These are phyloP conservation scores for Bryconaethiops microstoma DNA, from an alignment of 2,797 vertebrate genomes.

Conservation along the genomic window DNA sequence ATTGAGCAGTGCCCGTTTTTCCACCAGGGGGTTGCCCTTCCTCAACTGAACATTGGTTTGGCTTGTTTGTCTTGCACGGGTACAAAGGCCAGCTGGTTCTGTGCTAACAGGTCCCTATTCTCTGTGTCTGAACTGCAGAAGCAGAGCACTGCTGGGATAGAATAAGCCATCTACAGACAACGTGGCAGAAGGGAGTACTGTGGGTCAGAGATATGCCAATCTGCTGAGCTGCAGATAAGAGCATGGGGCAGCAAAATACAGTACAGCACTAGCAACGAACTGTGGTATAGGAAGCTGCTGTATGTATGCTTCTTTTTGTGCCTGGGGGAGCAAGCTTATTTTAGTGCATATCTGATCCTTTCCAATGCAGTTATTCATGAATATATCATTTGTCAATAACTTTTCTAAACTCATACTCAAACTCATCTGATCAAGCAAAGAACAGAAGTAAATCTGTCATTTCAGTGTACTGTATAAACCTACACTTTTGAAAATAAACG, in stretches of 20 bases:
- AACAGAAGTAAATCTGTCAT: no score
- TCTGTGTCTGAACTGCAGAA: not conserved
- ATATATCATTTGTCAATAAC: no score
- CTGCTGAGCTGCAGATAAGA: not conserved
- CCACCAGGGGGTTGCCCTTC: not conserved
- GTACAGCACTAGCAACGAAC: not conserved
- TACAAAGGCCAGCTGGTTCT: conserved; percentile 17
- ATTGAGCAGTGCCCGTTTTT: not conserved
- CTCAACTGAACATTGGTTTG: not conserved
- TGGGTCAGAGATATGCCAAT: conserved; percentile 55
- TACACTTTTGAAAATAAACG: no score
- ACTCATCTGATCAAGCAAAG: no score
- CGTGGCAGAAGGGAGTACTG: conserved; percentile 56
- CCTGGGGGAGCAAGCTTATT: not conserved
- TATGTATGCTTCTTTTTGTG: not conserved
- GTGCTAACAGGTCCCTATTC: not conserved
- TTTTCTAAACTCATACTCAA: no score
- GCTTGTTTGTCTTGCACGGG: not conserved
- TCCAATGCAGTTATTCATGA: no score
- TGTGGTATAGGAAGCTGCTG: not conserved
- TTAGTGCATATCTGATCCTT: no score
- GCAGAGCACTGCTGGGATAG: not conserved
- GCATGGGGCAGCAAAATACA: not conserved
- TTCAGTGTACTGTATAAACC: no score
- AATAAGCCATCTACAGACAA: conserved; percentile 7